A percentile compares a stretch with the other conserved stretches of the same genome.
Evolutionary conservation across 2,797 vertebrate species (phyloP).

Genomic region (Sebastes reedi): DNA sequence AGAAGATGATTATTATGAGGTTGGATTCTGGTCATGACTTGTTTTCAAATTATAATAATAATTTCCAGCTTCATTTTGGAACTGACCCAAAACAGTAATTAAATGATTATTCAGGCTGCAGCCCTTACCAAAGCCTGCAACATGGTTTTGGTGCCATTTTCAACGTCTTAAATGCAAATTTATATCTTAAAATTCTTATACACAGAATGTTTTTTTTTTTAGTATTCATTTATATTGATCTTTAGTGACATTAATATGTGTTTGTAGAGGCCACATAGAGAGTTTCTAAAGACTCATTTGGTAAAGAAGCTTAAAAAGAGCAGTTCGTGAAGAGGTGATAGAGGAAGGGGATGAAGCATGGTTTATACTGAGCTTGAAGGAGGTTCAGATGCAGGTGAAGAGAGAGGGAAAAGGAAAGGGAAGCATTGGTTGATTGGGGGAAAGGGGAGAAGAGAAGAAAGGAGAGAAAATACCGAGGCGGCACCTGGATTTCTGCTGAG

Average conservation of each 20-base stretch:
- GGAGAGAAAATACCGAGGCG: constrained; percentile 13
- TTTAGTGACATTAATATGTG: neutral
- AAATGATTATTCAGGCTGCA: constrained; percentile 32
- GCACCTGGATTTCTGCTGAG: constrained; percentile 29
- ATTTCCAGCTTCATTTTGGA: constrained; percentile 30
- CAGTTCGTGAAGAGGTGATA: constrained; percentile 1
- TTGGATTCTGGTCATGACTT: constrained; percentile 33
- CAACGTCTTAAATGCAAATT: neutral
- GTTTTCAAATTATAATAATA: constrained; percentile 26
- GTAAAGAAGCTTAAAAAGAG: neutral
- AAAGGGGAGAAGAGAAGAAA: constrained; percentile 13
- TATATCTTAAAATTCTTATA: neutral
- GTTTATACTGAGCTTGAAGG: constrained; percentile 13
- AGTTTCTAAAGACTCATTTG: neutral
- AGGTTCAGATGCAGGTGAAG: constrained; percentile 30
- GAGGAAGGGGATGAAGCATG: neutral
- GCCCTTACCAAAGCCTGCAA: constrained; percentile 1
- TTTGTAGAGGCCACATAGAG: neutral
- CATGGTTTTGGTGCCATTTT: constrained; percentile 1
- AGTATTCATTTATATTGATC: neutral
- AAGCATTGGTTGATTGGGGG: constrained; percentile 22
- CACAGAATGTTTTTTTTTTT: neutral
- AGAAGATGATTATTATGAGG: neutral
- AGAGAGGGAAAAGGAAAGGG: neutral
- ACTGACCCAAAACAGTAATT: constrained; percentile 36